Percentiles rank a stretch among this genome's conserved stretches.
Conservation (phyloP, 2,888 invertebrate genomes). For the Unio delphinus region DNA sequence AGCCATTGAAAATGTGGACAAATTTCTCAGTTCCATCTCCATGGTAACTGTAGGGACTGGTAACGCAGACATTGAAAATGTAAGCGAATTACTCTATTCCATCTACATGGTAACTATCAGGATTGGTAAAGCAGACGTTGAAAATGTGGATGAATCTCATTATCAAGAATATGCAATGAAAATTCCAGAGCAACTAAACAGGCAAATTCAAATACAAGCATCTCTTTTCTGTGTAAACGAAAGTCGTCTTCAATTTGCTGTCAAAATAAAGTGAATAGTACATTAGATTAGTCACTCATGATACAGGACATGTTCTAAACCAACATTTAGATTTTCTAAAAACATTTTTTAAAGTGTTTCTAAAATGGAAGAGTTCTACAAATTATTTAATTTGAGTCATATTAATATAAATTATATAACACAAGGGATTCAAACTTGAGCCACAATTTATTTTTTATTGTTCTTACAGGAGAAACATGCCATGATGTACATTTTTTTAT, state of each 20-base stretch:
- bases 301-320: too few relatives aligned
- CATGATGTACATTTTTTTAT: too few relatives aligned
- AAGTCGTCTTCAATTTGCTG: conserved; percentile 93
- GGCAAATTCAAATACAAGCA: conserved; percentile 93
- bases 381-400: too few relatives aligned
- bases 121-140: conserved; percentile 93
- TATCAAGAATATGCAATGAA: conserved; percentile 90
- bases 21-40: conserved; percentile 82
- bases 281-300: neutral
- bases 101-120: conserved; percentile 74
- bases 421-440: too few relatives aligned
- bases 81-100: conserved; percentile 89
- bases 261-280: conserved; percentile 47
- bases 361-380: too few relatives aligned
- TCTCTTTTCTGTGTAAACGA: conserved; percentile 89
- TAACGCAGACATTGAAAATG: conserved; percentile 95
- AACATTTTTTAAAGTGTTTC: too few relatives aligned
- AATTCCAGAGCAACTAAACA: conserved; percentile 95
- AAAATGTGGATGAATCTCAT: conserved; percentile 95
- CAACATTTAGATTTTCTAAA: too few relatives aligned
- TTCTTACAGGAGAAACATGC: too few relatives aligned
- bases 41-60: conserved; percentile 81
- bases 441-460: too few relatives aligned
- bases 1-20: conserved; percentile 96
- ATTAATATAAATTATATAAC: too few relatives aligned